Percentiles rank a stretch among this genome's conserved stretches.
phyloP scores from a whole-genome alignment of 2,888 invertebrate genomes.

The Digitonthophagus gazella region DNA sequence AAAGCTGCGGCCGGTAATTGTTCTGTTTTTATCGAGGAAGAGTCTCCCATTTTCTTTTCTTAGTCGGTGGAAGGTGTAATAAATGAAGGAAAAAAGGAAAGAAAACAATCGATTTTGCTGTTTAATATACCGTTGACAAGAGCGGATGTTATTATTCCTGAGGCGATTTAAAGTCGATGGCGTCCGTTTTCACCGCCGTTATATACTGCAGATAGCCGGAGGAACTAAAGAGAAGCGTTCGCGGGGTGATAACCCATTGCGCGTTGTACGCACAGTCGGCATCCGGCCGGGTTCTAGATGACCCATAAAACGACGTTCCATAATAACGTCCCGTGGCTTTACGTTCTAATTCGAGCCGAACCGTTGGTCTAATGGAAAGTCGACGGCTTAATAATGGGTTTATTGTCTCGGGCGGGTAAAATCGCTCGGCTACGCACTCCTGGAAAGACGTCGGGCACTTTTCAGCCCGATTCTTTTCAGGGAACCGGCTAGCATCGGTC shows the following conservation, averaged over 20 bases:
- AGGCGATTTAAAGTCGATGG: neutral
- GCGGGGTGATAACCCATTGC: neutral
- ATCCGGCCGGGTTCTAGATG: neutral
- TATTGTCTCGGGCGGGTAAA: neutral
- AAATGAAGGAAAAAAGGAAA: neutral
- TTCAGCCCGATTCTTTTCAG: neutral
- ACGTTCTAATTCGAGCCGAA: neutral
- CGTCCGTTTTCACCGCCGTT: too few species aligned
- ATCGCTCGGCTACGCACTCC: neutral
- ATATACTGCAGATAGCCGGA: neutral
- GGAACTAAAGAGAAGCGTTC: neutral
- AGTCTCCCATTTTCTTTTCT: neutral
- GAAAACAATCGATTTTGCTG: neutral
- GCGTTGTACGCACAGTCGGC: neutral
- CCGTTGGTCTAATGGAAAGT: neutral
- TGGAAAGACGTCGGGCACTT: neutral
- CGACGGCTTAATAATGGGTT: neutral
- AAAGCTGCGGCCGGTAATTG: neutral
- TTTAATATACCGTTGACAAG: neutral
- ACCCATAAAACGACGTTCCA: neutral
- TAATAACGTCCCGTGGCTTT: neutral
- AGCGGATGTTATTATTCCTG: neutral
- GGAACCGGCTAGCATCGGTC: neutral
- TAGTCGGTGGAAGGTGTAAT: too few species aligned
- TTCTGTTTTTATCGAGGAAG: neutral